Percentiles rank a stretch among this genome's conserved stretches.
phyloP scores from a whole-genome alignment of 2,797 vertebrate genomes.

The Hippoglossus hippoglossus region DNA sequence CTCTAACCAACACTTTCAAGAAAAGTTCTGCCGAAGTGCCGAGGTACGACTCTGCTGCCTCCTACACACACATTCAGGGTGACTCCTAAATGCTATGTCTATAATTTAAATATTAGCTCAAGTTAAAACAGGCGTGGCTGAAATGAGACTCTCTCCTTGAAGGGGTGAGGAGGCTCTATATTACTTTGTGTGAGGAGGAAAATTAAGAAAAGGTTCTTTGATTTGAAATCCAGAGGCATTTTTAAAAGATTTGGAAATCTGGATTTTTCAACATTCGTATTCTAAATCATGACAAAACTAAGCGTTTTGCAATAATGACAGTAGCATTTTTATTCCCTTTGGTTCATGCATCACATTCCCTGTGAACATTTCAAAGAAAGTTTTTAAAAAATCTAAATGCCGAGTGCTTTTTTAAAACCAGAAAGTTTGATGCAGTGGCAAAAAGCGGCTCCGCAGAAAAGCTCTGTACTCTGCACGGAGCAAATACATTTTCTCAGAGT shows the following conservation, averaged over 20 bases:
- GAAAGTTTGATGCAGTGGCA: background rate
- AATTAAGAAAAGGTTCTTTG: background rate
- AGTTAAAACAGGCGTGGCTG: conserved; percentile 20
- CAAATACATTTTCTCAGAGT: conserved; percentile 3
- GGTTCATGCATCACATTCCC: background rate
- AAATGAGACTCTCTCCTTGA: conserved; percentile 13
- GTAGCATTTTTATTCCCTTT: background rate
- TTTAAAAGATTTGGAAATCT: background rate
- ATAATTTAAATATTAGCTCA: conserved; percentile 50
- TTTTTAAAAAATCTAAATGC: no score
- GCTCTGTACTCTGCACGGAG: background rate
- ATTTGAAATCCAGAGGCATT: background rate
- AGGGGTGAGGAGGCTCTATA: background rate
- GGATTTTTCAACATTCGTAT: background rate
- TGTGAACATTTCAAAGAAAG: conserved; percentile 8
- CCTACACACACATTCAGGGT: background rate
- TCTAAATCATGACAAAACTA: background rate
- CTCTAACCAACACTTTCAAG: conserved; percentile 10
- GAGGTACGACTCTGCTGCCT: conserved; percentile 16
- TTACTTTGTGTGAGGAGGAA: background rate
- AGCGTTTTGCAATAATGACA: background rate
- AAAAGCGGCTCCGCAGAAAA: background rate
- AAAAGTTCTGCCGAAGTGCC: conserved; percentile 24
- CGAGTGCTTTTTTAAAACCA: background rate
- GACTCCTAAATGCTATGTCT: conserved; percentile 15